Percentiles rank a stretch among this genome's conserved stretches.
Conservation (phyloP, 2,113 vertebrate species). For the Bathybates hornii region DNA sequence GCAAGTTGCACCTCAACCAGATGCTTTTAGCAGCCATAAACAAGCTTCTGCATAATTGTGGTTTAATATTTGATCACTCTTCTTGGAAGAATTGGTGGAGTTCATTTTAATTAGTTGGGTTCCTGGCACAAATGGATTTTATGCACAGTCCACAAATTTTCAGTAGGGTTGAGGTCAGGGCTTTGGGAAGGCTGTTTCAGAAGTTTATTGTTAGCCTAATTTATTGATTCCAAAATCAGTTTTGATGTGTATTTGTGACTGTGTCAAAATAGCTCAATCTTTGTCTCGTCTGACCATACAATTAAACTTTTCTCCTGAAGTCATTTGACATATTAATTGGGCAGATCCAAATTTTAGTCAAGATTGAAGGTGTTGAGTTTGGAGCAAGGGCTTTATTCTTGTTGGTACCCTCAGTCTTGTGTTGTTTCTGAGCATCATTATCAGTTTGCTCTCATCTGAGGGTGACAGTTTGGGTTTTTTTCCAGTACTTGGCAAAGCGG, state of each 20-base stretch:
- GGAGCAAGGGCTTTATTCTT: neutral
- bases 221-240: neutral
- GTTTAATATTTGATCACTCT: neutral
- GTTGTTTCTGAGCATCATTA: neutral
- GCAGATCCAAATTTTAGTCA: neutral
- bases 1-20: neutral
- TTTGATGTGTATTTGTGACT: neutral
- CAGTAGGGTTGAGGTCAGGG: neutral
- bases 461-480: rapidly evolving
- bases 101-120: neutral
- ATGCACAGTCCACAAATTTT: neutral
- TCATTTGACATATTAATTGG: neutral
- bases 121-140: neutral
- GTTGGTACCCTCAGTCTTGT: neutral
- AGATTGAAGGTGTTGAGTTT: neutral
- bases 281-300: neutral
- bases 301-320: neutral
- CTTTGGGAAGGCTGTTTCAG: neutral
- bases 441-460: neutral
- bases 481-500: neutral
- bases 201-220: neutral
- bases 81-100: neutral
- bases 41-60: neutral
- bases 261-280: neutral
- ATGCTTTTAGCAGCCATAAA: neutral